Percentiles rank a stretch among this genome's conserved stretches.
These are phyloP conservation scores for Leptinotarsa rubiginosa DNA, from an alignment of 2,888 invertebrate genomes.

Conservation along the genomic window DNA sequence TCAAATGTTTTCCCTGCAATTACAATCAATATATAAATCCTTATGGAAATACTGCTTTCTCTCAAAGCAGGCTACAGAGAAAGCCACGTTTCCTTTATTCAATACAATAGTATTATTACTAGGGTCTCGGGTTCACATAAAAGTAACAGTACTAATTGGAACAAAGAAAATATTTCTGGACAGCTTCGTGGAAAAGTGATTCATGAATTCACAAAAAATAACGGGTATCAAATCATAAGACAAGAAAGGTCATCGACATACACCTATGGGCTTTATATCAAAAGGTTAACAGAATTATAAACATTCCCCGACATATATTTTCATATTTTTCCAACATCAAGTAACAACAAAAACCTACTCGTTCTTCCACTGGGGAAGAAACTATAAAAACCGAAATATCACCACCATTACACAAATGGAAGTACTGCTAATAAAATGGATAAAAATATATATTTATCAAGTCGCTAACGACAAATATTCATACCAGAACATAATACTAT, in stretches of 20 bases:
- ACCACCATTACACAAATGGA: conserved; percentile 40
- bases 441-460: neutral
- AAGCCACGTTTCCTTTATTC: conserved; percentile 1
- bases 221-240: conserved; percentile 47
- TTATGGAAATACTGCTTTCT: neutral
- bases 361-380: neutral
- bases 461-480: neutral
- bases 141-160: neutral
- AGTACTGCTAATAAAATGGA: conserved; percentile 2
- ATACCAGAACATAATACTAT: neutral
- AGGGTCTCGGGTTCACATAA: too few relatives aligned
- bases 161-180: conserved; percentile 3
- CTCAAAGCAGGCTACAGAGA: neutral
- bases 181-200: conserved; percentile 23
- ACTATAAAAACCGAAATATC: conserved; percentile 2
- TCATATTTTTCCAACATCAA: neutral
- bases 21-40: neutral
- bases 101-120: neutral
- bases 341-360: neutral
- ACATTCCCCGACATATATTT: neutral
- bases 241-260: conserved; percentile 55
- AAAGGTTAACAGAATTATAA: neutral
- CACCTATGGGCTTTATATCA: neutral
- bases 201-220: conserved; percentile 8
- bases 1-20: neutral